Conservation (phyloP, 2,888 invertebrate genomes). For the Thereva nobilitata region DNA sequence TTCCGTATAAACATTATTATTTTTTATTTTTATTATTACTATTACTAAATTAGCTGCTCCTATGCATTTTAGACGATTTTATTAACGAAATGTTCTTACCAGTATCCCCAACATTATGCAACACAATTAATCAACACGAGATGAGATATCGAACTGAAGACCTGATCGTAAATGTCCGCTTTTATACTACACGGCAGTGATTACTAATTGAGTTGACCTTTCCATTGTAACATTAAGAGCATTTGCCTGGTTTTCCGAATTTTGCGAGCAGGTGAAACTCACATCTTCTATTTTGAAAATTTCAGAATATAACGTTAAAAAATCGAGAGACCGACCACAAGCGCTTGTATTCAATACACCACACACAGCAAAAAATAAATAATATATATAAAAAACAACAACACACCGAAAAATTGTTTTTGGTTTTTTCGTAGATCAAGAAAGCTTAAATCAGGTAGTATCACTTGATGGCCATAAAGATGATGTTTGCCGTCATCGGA, state of each 20-base stretch:
- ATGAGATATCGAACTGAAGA: constrained; percentile 37
- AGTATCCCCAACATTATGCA: constrained; percentile 36
- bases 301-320: constrained; percentile 16
- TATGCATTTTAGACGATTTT: not conserved
- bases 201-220: constrained; percentile 41
- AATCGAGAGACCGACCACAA: not conserved
- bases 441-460: constrained; percentile 29
- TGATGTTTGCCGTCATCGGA: constrained; percentile 25
- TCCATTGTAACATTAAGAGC: constrained; percentile 34
- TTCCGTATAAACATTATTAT: not conserved
- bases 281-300: constrained; percentile 4
- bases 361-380: not conserved
- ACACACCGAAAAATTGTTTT: constrained; percentile 8
- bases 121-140: constrained; percentile 30
- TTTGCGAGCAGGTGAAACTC: constrained; percentile 2
- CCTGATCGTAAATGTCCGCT: constrained; percentile 32
- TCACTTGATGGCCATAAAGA: constrained; percentile 29
- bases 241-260: constrained; percentile 25
- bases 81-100: constrained; percentile 30
- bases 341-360: no score
- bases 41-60: not conserved
- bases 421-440: not conserved
- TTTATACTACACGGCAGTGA: constrained; percentile 38
- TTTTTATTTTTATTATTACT: not conserved
- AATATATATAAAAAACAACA: constrained; percentile 14